Conservation (phyloP, 1,140 invertebrate genomes). For the Helicoverpa zea region DNA sequence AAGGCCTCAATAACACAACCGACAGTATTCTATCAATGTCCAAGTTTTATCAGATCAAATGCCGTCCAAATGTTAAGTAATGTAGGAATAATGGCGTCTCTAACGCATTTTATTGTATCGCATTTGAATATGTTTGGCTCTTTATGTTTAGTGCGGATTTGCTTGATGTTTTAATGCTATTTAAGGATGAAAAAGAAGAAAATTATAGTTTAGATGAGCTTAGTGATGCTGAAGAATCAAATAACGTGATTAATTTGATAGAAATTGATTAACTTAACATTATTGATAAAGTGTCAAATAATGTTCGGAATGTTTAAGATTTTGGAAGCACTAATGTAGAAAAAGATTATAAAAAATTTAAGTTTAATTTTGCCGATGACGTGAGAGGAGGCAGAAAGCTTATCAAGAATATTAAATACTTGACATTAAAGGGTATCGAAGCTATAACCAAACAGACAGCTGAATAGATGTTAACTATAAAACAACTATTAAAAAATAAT, state of each 20-base stretch:
- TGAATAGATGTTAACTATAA: background rate
- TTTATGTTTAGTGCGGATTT: background rate
- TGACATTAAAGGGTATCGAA: background rate
- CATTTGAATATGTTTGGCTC: conserved; percentile 25
- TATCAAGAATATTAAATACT: no score
- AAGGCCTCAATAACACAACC: background rate
- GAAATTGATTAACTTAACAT: no score
- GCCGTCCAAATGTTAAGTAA: conserved; percentile 29
- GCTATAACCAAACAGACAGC: background rate
- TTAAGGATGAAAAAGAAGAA: background rate
- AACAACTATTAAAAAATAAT: conserved; percentile 36
- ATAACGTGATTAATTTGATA: no score
- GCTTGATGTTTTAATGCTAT: background rate
- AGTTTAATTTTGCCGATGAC: no score
- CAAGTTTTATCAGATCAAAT: conserved; percentile 29
- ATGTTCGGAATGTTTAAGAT: background rate
- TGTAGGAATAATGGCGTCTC: background rate
- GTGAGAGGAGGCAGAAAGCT: no score
- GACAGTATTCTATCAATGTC: background rate
- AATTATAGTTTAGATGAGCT: background rate
- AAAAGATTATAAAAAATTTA: background rate
- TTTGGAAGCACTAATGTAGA: background rate
- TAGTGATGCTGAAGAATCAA: background rate
- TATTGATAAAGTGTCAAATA: background rate
- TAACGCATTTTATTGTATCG: conserved; percentile 26